phyloP scores from a whole-genome alignment of 1,140 invertebrate species.

The Zaprionus tsacasi region DNA sequence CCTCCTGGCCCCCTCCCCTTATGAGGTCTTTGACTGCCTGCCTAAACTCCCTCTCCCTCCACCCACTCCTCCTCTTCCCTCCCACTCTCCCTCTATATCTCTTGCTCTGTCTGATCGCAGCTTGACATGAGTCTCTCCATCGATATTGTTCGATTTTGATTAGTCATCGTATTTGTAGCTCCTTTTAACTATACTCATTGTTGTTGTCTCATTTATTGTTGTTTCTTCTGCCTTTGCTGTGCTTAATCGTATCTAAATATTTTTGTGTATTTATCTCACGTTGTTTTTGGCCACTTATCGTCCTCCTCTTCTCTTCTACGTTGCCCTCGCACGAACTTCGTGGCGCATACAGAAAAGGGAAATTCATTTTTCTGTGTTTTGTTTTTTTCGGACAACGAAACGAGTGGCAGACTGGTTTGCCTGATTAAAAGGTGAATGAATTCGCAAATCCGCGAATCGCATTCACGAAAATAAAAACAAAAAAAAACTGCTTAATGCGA shows the following conservation, averaged over 20 bases:
- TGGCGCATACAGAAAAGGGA: slow-evolving; percentile 68
- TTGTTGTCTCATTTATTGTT: neutral
- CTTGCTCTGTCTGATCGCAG: neutral
- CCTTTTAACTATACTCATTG: slow-evolving; percentile 28
- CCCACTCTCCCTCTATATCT: neutral
- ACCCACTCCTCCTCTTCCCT: neutral
- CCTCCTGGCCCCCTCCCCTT: neutral
- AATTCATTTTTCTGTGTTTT: slow-evolving; percentile 50
- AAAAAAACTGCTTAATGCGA: neutral
- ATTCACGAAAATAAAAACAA: slow-evolving; percentile 34
- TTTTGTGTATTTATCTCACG: slow-evolving; percentile 74
- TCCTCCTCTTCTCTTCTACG: slow-evolving; percentile 2
- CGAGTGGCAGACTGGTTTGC: slow-evolving; percentile 62
- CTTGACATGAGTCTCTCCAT: slow-evolving; percentile 38
- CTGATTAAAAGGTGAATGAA: slow-evolving; percentile 81
- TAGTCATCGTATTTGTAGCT: slow-evolving; percentile 60
- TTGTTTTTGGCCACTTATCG: slow-evolving; percentile 57
- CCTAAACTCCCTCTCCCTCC: neutral
- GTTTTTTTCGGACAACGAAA: slow-evolving; percentile 36
- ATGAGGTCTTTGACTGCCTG: slow-evolving; percentile 41
- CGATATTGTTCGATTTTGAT: slow-evolving; percentile 42
- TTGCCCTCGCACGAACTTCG: slow-evolving; percentile 54
- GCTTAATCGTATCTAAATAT: slow-evolving; percentile 58
- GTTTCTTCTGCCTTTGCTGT: slow-evolving; percentile 10
- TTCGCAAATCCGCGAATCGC: slow-evolving; percentile 54